Conservation (phyloP, 2,113 vertebrate species). For the Phaethornis superciliosus region DNA sequence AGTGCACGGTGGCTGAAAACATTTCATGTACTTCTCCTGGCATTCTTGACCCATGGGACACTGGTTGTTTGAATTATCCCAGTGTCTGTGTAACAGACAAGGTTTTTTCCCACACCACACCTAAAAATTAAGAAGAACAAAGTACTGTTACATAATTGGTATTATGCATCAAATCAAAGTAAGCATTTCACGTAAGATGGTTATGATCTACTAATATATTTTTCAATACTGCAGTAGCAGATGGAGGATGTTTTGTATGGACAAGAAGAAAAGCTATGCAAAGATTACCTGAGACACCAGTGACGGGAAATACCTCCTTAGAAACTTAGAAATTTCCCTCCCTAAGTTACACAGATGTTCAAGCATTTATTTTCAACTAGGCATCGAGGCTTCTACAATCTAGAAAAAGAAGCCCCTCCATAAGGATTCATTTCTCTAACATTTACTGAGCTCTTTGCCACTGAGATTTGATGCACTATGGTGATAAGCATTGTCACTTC, state of each 20-base stretch:
- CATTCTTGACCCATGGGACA: constrained; percentile 87
- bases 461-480: neutral
- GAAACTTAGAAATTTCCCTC: neutral
- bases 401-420: neutral
- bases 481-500: neutral
- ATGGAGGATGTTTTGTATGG: neutral
- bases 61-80: constrained; percentile 39
- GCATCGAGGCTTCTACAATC: neutral
- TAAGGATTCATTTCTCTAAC: neutral
- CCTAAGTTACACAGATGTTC: neutral
- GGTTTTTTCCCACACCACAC: constrained; percentile 88
- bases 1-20: constrained; percentile 85
- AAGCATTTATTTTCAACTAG: neutral
- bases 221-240: neutral
- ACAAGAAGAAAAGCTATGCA: neutral
- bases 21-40: constrained; percentile 82
- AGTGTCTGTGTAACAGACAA: constrained; percentile 79
- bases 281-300: neutral
- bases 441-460: neutral
- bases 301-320: neutral
- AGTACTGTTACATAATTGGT: neutral
- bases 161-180: neutral
- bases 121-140: constrained; percentile 68
- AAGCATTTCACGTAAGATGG: neutral
- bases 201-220: accelerated